Evolutionary conservation across 1,140 invertebrate genomes (phyloP), one percentile per base, ranked within the genome.

Genomic region (Lycorma delicatula): DNA sequence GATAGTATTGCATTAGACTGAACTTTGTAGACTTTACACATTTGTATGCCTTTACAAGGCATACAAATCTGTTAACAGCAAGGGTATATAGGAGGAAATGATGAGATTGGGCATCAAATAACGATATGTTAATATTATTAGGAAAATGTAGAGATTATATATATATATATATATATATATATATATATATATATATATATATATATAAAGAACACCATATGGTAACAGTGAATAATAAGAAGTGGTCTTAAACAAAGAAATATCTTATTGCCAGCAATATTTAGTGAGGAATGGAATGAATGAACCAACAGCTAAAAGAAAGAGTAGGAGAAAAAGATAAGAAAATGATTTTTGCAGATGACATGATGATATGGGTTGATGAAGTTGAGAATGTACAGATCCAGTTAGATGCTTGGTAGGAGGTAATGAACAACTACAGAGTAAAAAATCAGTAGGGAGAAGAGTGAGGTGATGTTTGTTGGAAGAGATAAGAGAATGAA

Each of bases 281-380:
- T 44, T 11, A 18, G 23, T 18, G n/a, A 44, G 41, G 18, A 4
- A 44, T 44, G 41, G 41, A 44, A 44, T 16, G 41, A 44, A 44
- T 44, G 41, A n/a, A n/a, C n/a, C n/a, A n/a, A n/a, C 41, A 44
- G 23, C 16, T 44, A 9, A 3, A 22, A 44, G 41, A 16, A 22
- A 9, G 23, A 44, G 41, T 44, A 6, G 41, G 41, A 44, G 41
- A 44, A 44, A 12, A 13, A 22, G 41, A 44, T 44, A 44, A 44
- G 41, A 44, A 44, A 44, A 44, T 44, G 41, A 44, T 44, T 20
- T 44, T 44, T 44, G 41, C 41, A 11, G 41, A 44, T 44, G 41
- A 44, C 23, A 44, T 44, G 41, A 44, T 44, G 41, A 44, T 44
- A 4, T 44, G 41, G 41, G n/a, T 16, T 20, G 41, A 44, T 20